Percentiles rank a stretch among this genome's conserved stretches.
phyloP scores from a whole-genome alignment of 2,113 vertebrate species.

The Siniperca knerii region DNA sequence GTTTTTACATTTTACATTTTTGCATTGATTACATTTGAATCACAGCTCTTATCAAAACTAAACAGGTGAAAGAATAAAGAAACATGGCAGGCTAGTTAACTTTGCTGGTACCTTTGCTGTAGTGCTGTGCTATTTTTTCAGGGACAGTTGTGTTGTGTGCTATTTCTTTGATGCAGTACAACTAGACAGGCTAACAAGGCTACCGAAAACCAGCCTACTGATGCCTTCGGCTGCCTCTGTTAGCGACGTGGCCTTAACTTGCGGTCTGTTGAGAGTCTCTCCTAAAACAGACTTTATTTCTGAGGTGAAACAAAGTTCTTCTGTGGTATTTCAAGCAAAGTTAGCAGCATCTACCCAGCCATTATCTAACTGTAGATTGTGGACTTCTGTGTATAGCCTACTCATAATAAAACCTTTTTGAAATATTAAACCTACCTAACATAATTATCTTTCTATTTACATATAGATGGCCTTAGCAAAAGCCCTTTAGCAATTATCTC shows the following conservation, averaged over 20 bases:
- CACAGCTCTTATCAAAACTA: not conserved
- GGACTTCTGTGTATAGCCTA: not conserved
- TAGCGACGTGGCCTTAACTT: not conserved
- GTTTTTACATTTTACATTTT: not conserved
- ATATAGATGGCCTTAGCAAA: not conserved
- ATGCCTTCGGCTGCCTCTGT: too few relatives aligned
- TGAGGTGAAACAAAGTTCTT: not conserved
- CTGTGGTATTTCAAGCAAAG: not conserved
- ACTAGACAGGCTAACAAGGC: not conserved
- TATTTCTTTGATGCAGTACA: not conserved
- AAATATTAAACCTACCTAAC: not conserved
- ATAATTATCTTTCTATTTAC: not conserved
- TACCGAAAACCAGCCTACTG: too few relatives aligned
- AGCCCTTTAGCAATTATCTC: not conserved
- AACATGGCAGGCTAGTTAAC: not conserved
- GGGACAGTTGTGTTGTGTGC: too few relatives aligned
- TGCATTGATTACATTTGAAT: not conserved
- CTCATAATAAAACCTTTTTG: not conserved
- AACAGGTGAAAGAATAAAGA: not conserved
- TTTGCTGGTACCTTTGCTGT: not conserved
- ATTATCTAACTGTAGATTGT: not conserved
- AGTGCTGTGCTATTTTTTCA: not conserved
- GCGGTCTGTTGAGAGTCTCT: not conserved
- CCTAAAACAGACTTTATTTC: not conserved
- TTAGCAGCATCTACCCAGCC: not conserved